A percentile compares a stretch with the other conserved stretches of the same genome.
Evolutionary conservation across 2,113 vertebrate genomes (phyloP).

Genomic region (Candoia aspera): DNA sequence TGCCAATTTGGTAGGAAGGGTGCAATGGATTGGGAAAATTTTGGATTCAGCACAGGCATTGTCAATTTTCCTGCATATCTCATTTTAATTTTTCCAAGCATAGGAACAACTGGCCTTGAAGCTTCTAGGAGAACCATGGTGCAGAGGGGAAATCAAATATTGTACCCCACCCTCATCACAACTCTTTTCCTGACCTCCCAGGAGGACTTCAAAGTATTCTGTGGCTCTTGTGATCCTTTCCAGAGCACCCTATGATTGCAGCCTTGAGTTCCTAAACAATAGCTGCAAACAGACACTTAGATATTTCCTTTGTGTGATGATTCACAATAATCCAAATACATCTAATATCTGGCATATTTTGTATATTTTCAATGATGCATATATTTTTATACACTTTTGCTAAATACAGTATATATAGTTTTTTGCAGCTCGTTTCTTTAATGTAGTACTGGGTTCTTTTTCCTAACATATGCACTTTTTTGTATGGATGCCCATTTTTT

Average conservation of each 20-base stretch:
- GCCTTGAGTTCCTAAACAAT: slow-evolving; percentile 46
- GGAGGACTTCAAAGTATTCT: not conserved
- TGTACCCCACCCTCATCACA: no score
- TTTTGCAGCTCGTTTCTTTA: no score
- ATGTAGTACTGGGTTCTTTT: no score
- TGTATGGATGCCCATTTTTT: no score
- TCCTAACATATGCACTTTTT: no score
- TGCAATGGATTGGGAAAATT: not conserved
- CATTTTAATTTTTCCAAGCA: not conserved
- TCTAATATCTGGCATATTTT: not conserved
- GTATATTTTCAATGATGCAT: no score
- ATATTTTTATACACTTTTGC: no score
- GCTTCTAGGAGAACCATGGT: no score
- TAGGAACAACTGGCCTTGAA: not conserved
- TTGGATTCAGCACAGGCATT: not conserved
- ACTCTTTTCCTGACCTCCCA: no score
- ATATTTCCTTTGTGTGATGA: not conserved
- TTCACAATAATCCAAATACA: not conserved
- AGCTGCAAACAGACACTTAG: slow-evolving; percentile 20
- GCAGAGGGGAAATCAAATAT: no score
- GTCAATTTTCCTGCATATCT: not conserved
- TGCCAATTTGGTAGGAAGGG: not conserved
- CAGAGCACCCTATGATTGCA: not conserved
- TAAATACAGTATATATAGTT: no score
- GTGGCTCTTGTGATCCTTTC: not conserved